A percentile compares a stretch with the other conserved stretches of the same genome.
phyloP scores from a whole-genome alignment of 2,888 invertebrate genomes.

The Brenthis ino region DNA sequence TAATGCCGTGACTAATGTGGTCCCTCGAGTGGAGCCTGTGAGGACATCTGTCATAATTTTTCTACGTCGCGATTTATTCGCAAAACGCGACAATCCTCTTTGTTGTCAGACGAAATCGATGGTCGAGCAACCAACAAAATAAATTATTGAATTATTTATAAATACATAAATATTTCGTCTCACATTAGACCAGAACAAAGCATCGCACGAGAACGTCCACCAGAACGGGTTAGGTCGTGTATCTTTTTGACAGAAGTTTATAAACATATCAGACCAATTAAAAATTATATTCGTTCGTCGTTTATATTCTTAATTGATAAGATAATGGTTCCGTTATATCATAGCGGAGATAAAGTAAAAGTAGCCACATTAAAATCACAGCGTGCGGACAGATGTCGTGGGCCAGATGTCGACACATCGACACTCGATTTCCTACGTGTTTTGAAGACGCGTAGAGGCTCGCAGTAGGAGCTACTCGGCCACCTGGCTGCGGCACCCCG shows the following conservation, averaged over 20 bases:
- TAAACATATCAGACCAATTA: slow-evolving; percentile 60
- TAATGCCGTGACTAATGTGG: slow-evolving; percentile 73
- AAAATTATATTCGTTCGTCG: slow-evolving; percentile 60
- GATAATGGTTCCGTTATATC: slow-evolving; percentile 59
- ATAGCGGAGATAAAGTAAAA: slow-evolving; percentile 53
- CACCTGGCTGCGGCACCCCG: slow-evolving; percentile 60
- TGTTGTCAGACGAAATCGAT: slow-evolving; percentile 58
- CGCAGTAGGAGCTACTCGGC: slow-evolving; percentile 58
- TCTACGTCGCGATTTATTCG: slow-evolving; percentile 79
- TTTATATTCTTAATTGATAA: slow-evolving; percentile 58
- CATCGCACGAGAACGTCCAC: slow-evolving; percentile 54
- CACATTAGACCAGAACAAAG: slow-evolving; percentile 53
- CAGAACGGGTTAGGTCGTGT: slow-evolving; percentile 51
- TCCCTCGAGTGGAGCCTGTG: slow-evolving; percentile 56
- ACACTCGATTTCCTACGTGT: slow-evolving; percentile 28
- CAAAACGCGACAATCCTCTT: slow-evolving; percentile 72
- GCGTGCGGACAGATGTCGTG: slow-evolving; percentile 60
- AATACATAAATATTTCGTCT: slow-evolving; percentile 53
- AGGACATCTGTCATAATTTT: slow-evolving; percentile 79
- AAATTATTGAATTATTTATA: slow-evolving; percentile 69
- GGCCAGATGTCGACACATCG: slow-evolving; percentile 31
- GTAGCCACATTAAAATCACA: slow-evolving; percentile 65
- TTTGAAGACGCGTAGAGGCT: slow-evolving; percentile 36
- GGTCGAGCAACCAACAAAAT: slow-evolving; percentile 52
- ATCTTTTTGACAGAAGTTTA: slow-evolving; percentile 50